A percentile compares a stretch with the other conserved stretches of the same genome.
phyloP scores from a whole-genome alignment of 1,140 invertebrate genomes.

The Trichonephila inaurata region DNA sequence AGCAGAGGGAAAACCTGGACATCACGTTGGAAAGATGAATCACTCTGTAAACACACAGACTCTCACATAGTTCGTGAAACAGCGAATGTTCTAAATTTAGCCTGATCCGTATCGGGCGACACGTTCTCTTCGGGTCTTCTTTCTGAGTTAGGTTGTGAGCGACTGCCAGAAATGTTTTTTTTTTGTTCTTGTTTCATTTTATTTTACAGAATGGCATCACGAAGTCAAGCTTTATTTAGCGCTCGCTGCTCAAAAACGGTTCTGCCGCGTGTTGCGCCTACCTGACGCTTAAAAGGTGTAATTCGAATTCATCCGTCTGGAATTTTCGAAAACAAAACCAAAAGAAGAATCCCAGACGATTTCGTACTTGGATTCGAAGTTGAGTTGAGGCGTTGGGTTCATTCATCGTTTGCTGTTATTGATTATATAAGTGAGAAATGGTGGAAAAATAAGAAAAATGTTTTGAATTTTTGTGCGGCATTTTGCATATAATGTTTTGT shows the following conservation, averaged over 20 bases:
- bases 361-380: neutral
- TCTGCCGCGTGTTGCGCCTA: slow-evolving; percentile 34
- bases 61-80: slow-evolving; percentile 51
- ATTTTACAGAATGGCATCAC: slow-evolving; percentile 62
- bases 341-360: neutral
- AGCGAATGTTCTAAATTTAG: slow-evolving; percentile 64
- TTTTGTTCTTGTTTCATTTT: neutral
- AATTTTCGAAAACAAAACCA: slow-evolving; percentile 35
- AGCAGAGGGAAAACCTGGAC: neutral
- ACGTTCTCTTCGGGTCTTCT: slow-evolving; percentile 36
- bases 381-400: too few species aligned
- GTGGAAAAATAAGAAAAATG: too few species aligned
- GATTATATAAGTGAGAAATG: too few species aligned
- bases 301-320: slow-evolving; percentile 54
- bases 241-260: slow-evolving; percentile 7
- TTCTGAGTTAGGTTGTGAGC: slow-evolving; percentile 43
- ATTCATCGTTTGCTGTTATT: too few species aligned
- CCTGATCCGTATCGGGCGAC: slow-evolving; percentile 65
- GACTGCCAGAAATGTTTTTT: slow-evolving; percentile 33
- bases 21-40: slow-evolving; percentile 11
- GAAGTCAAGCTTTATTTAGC: slow-evolving; percentile 67
- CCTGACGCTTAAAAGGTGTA: slow-evolving; percentile 67
- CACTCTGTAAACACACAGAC: slow-evolving; percentile 57
- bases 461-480: too few species aligned
- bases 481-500: too few species aligned